Evolutionary conservation across 2,113 vertebrate genomes (phyloP).

Genomic region (Chionomys nivalis): DNA sequence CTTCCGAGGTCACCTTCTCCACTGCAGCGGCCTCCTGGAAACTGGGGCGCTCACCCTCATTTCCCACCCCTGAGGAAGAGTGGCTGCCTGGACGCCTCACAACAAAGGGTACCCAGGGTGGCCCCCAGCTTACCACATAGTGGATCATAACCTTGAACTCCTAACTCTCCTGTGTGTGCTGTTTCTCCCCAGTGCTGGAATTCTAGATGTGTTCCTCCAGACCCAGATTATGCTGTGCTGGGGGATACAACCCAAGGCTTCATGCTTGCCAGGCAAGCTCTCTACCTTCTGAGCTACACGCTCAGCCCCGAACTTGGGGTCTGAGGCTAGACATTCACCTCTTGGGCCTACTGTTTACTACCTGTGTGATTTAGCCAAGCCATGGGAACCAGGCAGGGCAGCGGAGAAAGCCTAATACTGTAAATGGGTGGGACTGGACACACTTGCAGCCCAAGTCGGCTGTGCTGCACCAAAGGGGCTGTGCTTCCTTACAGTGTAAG

Average conservation of each 20-base stretch:
- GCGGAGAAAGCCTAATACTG: background rate
- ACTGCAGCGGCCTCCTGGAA: background rate
- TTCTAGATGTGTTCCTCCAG: background rate
- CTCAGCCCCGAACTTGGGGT: background rate
- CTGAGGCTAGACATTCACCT: background rate
- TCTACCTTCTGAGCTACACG: background rate
- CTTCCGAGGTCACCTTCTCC: background rate
- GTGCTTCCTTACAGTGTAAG: background rate
- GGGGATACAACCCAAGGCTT: background rate
- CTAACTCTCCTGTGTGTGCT: background rate
- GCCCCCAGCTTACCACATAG: background rate
- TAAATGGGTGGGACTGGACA: background rate
- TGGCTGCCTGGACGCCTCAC: background rate
- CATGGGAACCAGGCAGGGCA: background rate
- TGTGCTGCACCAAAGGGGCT: accelerated
- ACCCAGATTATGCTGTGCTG: too few species aligned
- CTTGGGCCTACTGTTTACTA: background rate
- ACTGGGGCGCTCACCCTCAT: background rate
- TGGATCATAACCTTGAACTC: background rate
- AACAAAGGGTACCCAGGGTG: background rate
- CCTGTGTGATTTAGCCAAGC: background rate
- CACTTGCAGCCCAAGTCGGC: background rate
- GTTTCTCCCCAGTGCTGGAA: background rate
- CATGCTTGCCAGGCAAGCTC: background rate
- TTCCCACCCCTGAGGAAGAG: background rate